Base-by-base conservation (phyloP, 2,797 vertebrate species). In the Lutjanus campechanus region DNA sequence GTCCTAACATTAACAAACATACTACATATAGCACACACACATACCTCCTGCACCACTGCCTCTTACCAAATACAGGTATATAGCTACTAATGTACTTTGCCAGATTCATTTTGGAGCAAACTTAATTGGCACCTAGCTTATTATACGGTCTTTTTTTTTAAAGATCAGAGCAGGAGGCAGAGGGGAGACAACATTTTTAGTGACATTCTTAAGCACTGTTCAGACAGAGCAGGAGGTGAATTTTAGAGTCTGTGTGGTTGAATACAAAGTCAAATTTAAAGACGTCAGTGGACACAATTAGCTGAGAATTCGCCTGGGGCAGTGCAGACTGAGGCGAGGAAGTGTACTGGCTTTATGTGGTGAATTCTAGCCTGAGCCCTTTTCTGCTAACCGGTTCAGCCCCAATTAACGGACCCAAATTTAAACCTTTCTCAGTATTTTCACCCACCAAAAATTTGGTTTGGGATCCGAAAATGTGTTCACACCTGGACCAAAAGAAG, bases 1-100 rank as follows among this genome's bases (percentile, higher is more conserved):
- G 67, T 36, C 16, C 40, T 56, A 10, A 71, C 44, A 55, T 78
- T 62, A 36, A 40, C 63, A 65, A 43, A 69, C 53, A 50, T 11
- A 47, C 53, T 49, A 3, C 29, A 41, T 9, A 12, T 9, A 53
- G 54, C 25, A 20, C 22, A 49, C 5, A 36, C 0, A 54, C 64
- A 17, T 36, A 36, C 5, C 5, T 36, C 29, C 29, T 36, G 4
- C 29, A 36, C 29, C 61, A 46, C 60, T 13, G 9, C 13, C 8
- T 43, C 5, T 20, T 22, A 12, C 1, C 25, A 64, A 54, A 20
- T 19, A 40, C 10, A 17, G 19, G 41, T 25, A 36, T 36, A 17
- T 13, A 13, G 29, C 2, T 47, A 8, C 2, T 47, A 8, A 58
- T 66, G 19, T 51, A 7, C 29, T n/a, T 11, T 67, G 22, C 5